These are phyloP conservation scores for Montipora capricornis DNA, from an alignment of 64 coral and sea anemone genomes.

Conservation along the genomic window DNA sequence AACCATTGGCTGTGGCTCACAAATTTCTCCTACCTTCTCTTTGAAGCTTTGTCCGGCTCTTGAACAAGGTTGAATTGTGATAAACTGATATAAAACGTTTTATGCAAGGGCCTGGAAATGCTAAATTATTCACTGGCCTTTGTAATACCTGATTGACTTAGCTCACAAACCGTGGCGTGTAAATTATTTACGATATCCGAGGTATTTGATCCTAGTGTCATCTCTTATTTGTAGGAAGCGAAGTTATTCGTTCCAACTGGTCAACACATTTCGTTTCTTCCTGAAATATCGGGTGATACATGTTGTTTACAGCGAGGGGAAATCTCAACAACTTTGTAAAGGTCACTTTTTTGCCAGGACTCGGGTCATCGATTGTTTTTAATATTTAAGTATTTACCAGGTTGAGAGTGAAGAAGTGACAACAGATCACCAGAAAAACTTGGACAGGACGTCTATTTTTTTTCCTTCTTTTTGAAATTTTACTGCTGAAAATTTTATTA, in stretches of 20 bases:
- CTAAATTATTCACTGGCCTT: constrained; percentile 48
- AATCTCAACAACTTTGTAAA: neutral
- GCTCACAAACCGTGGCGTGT: constrained; percentile 22
- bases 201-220: constrained; percentile 32
- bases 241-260: neutral
- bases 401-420: constrained; percentile 29
- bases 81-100: constrained; percentile 49
- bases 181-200: constrained; percentile 31
- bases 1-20: neutral
- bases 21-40: constrained; percentile 1
- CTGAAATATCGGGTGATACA: neutral
- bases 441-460: neutral
- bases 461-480: neutral
- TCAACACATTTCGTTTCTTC: neutral
- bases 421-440: constrained; percentile 35
- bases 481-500: neutral
- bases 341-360: neutral
- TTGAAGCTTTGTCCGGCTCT: neutral
- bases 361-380: constrained; percentile 24
- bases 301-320: neutral
- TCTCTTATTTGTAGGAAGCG: neutral
- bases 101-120: constrained; percentile 43
- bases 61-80: constrained; percentile 44
- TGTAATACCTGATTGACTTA: constrained; percentile 47
- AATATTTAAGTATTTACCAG: constrained; percentile 63